These are phyloP conservation scores for Acleris literana DNA, from an alignment of 2,888 invertebrate species.

Conservation along the genomic window DNA sequence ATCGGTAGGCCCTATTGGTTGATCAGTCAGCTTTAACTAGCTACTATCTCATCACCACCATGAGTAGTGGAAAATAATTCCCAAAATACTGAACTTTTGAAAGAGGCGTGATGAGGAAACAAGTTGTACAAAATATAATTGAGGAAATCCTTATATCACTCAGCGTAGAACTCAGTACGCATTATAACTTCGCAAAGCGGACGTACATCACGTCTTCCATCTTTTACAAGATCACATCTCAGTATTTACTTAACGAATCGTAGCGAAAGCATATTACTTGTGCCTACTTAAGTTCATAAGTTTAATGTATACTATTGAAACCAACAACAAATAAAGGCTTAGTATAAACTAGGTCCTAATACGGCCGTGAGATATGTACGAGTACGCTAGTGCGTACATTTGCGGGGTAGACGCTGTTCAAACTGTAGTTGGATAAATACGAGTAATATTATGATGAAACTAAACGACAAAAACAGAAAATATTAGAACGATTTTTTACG, in stretches of 20 bases:
- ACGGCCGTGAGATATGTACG: slow-evolving; percentile 4
- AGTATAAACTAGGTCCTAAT: slow-evolving; percentile 25
- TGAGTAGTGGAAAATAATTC: too few species aligned
- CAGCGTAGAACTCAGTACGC: background rate
- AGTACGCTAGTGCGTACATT: slow-evolving; percentile 7
- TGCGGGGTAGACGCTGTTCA: slow-evolving; percentile 1
- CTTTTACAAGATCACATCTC: slow-evolving; percentile 20
- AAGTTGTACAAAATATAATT: background rate
- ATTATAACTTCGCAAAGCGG: slow-evolving; percentile 9
- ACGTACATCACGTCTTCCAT: slow-evolving; percentile 7
- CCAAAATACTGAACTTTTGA: background rate
- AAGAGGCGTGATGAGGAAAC: too few species aligned
- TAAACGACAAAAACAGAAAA: slow-evolving; percentile 6
- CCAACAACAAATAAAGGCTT: slow-evolving; percentile 27
- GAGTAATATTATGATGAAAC: slow-evolving; percentile 6
- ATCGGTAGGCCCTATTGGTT: too few species aligned
- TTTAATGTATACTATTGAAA: slow-evolving; percentile 20
- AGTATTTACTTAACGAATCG: slow-evolving; percentile 23
- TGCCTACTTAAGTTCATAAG: slow-evolving; percentile 27
- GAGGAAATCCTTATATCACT: background rate
- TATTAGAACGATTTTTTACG: background rate
- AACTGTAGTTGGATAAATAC: background rate
- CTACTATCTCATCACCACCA: too few species aligned
- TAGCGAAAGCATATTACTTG: slow-evolving; percentile 12
- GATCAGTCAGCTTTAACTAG: too few species aligned